phyloP scores from a whole-genome alignment of 1,140 invertebrate genomes.

The Drosophila azteca region DNA sequence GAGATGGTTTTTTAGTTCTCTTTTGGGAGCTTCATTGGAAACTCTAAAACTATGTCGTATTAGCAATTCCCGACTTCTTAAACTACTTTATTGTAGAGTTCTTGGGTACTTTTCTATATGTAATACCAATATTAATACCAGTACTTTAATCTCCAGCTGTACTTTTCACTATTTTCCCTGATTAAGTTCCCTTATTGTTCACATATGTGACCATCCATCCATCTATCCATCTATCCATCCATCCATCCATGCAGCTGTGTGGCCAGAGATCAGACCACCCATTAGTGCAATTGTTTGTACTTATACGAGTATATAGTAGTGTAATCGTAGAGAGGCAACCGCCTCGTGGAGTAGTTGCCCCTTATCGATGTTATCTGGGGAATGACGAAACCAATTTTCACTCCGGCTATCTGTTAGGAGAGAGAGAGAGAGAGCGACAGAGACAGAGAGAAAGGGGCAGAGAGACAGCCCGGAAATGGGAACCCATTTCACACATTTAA shows the following conservation, averaged over 20 bases:
- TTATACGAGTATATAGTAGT: neutral
- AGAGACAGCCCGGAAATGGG: slow-evolving; percentile 49
- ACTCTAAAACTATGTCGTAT: too few species aligned
- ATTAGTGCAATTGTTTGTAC: slow-evolving; percentile 22
- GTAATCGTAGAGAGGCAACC: slow-evolving; percentile 12
- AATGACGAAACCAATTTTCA: slow-evolving; percentile 25
- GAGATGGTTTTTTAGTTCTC: neutral
- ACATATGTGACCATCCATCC: slow-evolving; percentile 27
- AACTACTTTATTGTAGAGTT: neutral
- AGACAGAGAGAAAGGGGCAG: neutral
- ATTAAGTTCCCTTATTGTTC: slow-evolving; percentile 29
- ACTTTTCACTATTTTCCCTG: neutral
- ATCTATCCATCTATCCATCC: neutral
- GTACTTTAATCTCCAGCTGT: too few species aligned
- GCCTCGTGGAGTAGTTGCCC: slow-evolving; percentile 39
- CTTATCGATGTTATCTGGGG: slow-evolving; percentile 46
- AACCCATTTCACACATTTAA: slow-evolving; percentile 44
- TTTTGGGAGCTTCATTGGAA: too few species aligned
- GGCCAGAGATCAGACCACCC: slow-evolving; percentile 20
- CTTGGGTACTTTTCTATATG: too few species aligned
- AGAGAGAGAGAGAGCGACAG: slow-evolving; percentile 12
- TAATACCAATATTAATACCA: neutral
- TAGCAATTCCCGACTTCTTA: too few species aligned
- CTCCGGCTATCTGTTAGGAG: slow-evolving; percentile 15
- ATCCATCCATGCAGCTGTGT: slow-evolving; percentile 17